A percentile compares a stretch with the other conserved stretches of the same genome.
phyloP scores from a whole-genome alignment of 1,140 invertebrate species.

The Drosophila neocordata region DNA sequence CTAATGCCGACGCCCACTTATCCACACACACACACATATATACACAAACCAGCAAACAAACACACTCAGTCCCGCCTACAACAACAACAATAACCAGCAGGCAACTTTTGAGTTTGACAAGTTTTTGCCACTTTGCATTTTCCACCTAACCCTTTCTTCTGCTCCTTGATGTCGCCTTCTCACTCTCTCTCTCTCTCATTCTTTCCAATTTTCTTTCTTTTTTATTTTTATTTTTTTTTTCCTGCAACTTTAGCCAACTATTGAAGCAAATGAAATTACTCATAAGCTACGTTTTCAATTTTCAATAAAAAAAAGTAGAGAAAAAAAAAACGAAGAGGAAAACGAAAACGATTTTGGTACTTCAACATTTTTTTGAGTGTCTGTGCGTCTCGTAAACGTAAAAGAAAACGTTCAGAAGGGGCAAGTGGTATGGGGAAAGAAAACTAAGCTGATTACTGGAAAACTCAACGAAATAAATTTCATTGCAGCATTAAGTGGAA shows the following conservation, averaged over 20 bases:
- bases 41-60: slow-evolving; percentile 23
- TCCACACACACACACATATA: slow-evolving; percentile 13
- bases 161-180: neutral
- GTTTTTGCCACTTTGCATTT: slow-evolving; percentile 76
- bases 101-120: slow-evolving; percentile 65
- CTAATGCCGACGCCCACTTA: slow-evolving; percentile 66
- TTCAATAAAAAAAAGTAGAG: slow-evolving; percentile 48
- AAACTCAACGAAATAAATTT: slow-evolving; percentile 66
- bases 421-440: slow-evolving; percentile 8
- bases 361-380: slow-evolving; percentile 40
- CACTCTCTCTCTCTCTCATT: slow-evolving; percentile 40
- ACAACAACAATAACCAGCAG: slow-evolving; percentile 23
- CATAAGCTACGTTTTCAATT: slow-evolving; percentile 76
- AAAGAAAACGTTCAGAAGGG: slow-evolving; percentile 20
- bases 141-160: slow-evolving; percentile 16
- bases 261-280: slow-evolving; percentile 73
- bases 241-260: slow-evolving; percentile 51
- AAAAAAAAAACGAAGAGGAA: slow-evolving; percentile 4
- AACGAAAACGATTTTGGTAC: slow-evolving; percentile 52
- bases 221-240: slow-evolving; percentile 29
- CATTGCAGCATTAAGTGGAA: slow-evolving; percentile 52
- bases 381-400: slow-evolving; percentile 36
- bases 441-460: slow-evolving; percentile 74
- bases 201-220: neutral
- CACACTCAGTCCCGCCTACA: slow-evolving; percentile 27